A percentile compares a stretch with the other conserved stretches of the same genome.
phyloP scores from a whole-genome alignment of 2,113 vertebrate species.

The Lampris incognitus region DNA sequence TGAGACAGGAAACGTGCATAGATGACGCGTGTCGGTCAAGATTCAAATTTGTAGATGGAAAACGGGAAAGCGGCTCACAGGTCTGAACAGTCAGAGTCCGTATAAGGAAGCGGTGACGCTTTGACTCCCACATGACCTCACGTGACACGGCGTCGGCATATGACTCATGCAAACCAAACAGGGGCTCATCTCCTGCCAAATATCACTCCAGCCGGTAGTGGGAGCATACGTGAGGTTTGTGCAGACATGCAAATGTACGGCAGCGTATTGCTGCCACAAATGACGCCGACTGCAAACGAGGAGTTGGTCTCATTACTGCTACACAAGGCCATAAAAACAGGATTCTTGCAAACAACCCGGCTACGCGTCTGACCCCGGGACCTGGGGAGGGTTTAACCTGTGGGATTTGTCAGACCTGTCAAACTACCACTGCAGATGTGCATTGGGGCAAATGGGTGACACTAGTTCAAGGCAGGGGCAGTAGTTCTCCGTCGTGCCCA shows the following conservation, averaged over 20 bases:
- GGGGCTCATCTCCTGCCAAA: not conserved
- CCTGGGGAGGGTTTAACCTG: constrained; percentile 9
- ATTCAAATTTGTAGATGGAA: too few relatives aligned
- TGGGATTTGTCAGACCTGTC: not conserved
- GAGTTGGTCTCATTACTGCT: not conserved
- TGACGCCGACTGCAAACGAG: not conserved
- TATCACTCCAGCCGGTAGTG: not conserved
- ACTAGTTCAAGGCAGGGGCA: constrained; percentile 1
- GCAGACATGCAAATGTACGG: constrained; percentile 9
- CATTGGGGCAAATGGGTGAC: not conserved
- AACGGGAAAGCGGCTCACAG: not conserved
- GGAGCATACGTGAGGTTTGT: not conserved
- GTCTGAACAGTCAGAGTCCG: not conserved
- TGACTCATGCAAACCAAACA: constrained; percentile 11
- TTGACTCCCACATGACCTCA: not conserved
- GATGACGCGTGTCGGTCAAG: too few relatives aligned
- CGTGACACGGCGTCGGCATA: not conserved
- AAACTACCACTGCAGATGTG: not conserved
- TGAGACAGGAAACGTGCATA: too few relatives aligned
- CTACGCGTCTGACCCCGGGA: not conserved
- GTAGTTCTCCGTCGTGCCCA: not conserved
- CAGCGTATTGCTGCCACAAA: not conserved
- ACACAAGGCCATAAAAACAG: constrained; percentile 18
- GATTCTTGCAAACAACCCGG: not conserved
- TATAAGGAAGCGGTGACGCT: not conserved